A percentile compares a stretch with the other conserved stretches of the same genome.
Conservation (phyloP, 2,113 vertebrate species). For the Hyla sarda region DNA sequence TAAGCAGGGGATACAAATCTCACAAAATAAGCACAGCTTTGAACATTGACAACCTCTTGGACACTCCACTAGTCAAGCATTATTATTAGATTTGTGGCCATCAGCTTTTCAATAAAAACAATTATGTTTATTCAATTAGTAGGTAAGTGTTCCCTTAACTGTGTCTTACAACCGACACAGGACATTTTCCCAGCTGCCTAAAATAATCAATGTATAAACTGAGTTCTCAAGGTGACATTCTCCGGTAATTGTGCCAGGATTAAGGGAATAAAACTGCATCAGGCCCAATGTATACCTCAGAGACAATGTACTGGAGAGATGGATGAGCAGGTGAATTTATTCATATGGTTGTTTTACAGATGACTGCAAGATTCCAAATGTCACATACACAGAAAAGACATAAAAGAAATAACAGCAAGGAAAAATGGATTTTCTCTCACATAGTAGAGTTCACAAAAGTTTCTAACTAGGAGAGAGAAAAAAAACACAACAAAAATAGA, state of each 20-base stretch:
- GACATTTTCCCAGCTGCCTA: background rate
- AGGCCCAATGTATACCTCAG: constrained; percentile 25
- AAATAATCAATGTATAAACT: constrained; percentile 31
- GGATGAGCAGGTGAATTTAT: constrained; percentile 30
- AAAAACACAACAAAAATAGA: background rate
- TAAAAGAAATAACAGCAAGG: background rate
- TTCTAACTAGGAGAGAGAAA: background rate
- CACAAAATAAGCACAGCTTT: background rate
- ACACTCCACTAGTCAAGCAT: background rate
- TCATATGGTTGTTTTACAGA: background rate
- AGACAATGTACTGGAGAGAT: constrained; percentile 26
- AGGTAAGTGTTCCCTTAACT: constrained; percentile 20
- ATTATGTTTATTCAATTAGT: background rate
- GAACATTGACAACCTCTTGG: background rate
- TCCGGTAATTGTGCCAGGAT: constrained; percentile 39
- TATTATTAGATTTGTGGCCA: background rate
- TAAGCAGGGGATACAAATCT: background rate
- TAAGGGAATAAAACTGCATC: constrained; percentile 38
- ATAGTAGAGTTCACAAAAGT: background rate
- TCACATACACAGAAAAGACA: no score
- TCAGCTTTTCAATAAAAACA: constrained; percentile 19
- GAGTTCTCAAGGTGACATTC: constrained; percentile 52
- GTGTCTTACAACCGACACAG: background rate
- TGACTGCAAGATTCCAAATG: constrained; percentile 3
- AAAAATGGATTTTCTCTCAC: background rate